Conservation (phyloP, 2,113 vertebrate species). For the Rhabdornis inornatus region DNA sequence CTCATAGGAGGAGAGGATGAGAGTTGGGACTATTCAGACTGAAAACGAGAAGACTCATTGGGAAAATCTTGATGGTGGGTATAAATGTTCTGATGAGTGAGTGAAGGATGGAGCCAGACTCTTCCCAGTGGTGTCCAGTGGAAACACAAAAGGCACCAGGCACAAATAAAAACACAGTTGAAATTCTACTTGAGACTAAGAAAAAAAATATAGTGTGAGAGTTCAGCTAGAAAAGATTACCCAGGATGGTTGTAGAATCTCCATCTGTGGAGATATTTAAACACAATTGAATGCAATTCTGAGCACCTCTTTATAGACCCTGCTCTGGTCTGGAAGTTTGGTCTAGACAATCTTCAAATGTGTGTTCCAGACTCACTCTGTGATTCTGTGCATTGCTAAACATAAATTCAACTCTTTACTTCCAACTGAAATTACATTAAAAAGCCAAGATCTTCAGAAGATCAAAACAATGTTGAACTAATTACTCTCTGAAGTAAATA, state of each 20-base stretch:
- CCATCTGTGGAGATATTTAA: background rate
- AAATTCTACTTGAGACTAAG: background rate
- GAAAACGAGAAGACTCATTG: background rate
- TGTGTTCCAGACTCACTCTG: background rate
- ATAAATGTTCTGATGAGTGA: background rate
- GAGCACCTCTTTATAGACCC: background rate
- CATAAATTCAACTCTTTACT: background rate
- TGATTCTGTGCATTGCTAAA: background rate
- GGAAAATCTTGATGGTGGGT: background rate
- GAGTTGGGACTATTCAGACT: background rate
- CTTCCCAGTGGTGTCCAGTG: background rate
- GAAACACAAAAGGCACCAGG: background rate
- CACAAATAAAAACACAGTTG: background rate
- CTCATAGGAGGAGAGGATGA: background rate
- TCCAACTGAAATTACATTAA: background rate
- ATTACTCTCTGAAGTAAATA: background rate
- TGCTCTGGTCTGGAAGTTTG: background rate
- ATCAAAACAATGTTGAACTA: background rate
- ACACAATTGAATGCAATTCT: accelerated
- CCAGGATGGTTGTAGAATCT: background rate
- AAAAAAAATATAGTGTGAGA: background rate
- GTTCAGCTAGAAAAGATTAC: background rate
- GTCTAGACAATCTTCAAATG: background rate
- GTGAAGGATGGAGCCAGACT: background rate
- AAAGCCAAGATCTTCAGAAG: background rate